Percentiles rank a stretch among this genome's conserved stretches.
Evolutionary conservation across 2,888 invertebrate genomes (phyloP).

Genomic region (Ophion costatus): DNA sequence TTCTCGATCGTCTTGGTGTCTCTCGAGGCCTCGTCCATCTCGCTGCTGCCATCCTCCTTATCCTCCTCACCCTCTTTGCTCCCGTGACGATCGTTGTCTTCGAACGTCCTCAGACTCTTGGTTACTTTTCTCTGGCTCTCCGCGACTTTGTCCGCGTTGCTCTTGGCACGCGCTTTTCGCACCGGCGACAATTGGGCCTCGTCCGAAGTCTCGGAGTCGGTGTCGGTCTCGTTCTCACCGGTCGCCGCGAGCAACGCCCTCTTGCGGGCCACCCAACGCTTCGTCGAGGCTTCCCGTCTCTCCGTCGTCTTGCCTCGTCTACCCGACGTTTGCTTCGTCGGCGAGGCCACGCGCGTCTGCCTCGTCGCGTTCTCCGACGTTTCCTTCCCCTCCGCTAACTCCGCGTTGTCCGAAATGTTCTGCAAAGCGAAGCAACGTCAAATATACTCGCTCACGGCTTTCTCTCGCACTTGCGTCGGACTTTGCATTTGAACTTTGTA

Average conservation of each 20-base stretch:
- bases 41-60: conserved; percentile 24
- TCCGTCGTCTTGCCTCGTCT: conserved; percentile 76
- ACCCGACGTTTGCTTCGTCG: conserved; percentile 58
- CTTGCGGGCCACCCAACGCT: conserved; percentile 81
- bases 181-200: conserved; percentile 79
- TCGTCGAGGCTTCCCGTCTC: conserved; percentile 78
- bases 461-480: too few species aligned
- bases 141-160: conserved; percentile 76
- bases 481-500: too few species aligned
- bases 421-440: background rate
- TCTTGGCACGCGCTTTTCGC: conserved; percentile 79
- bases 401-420: background rate
- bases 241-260: conserved; percentile 79
- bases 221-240: conserved; percentile 78
- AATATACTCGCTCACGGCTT: too few species aligned
- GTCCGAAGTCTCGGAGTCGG: conserved; percentile 78
- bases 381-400: conserved; percentile 22
- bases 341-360: background rate
- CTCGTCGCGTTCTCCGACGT: conserved; percentile 49
- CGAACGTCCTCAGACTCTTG: conserved; percentile 9
- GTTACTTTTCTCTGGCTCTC: conserved; percentile 68
- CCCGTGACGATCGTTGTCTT: background rate
- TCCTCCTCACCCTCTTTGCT: background rate
- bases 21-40: conserved; percentile 3
- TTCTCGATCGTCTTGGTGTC: background rate